Conservation (phyloP, 2,797 vertebrate genomes). For the Myotis vivesi region DNA sequence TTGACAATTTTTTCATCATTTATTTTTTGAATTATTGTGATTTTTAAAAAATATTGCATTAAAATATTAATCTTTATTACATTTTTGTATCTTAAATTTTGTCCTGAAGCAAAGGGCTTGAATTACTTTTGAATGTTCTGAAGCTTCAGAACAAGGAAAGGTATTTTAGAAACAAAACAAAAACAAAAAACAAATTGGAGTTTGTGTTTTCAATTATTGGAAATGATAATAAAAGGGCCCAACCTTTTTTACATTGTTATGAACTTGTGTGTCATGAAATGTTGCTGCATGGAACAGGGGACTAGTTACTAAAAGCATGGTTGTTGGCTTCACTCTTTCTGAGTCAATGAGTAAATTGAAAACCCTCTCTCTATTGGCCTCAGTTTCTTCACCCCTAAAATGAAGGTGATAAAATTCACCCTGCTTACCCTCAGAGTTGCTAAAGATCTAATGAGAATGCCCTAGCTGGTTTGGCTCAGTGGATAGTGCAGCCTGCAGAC, state of each 20-base stretch:
- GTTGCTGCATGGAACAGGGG: background rate
- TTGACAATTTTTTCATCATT: background rate
- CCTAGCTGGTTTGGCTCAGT: no score
- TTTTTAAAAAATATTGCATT: background rate
- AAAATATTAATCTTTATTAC: background rate
- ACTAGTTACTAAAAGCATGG: background rate
- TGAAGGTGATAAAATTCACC: background rate
- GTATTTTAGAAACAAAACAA: background rate
- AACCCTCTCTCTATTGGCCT: background rate
- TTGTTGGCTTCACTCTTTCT: background rate
- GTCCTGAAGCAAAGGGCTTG: background rate
- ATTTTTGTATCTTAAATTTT: background rate
- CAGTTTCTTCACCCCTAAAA: background rate
- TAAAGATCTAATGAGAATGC: background rate
- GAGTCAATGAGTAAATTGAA: background rate
- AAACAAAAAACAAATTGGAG: background rate
- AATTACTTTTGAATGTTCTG: background rate
- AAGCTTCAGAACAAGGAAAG: slow-evolving; percentile 4
- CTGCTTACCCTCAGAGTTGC: background rate
- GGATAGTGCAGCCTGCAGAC: no score
- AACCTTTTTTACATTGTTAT: background rate
- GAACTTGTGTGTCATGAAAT: background rate
- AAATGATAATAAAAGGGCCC: background rate
- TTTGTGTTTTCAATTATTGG: background rate
- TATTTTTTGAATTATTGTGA: slow-evolving; percentile 8